phyloP scores from a whole-genome alignment of 2,113 vertebrate genomes.

The Eretmochelys imbricata region DNA sequence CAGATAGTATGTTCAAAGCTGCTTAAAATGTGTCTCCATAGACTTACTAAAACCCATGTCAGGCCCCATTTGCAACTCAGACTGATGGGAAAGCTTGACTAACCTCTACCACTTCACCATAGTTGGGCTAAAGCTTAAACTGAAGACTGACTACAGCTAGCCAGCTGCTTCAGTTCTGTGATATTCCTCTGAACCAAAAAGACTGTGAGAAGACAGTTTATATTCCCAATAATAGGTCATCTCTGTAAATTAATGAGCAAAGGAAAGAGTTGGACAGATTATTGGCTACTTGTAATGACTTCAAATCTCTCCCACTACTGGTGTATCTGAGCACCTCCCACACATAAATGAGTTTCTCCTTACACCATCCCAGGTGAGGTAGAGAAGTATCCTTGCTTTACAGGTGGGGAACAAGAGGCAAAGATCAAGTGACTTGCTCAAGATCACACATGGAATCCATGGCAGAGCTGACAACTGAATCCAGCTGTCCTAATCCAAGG shows the following conservation, averaged over 20 bases:
- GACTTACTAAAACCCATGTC: background rate
- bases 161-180: background rate
- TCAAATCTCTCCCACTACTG: background rate
- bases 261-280: background rate
- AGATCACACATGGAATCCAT: background rate
- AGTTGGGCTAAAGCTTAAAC: background rate
- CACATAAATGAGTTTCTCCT: background rate
- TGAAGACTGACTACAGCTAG: background rate
- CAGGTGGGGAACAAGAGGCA: background rate
- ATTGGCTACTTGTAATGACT: background rate
- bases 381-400: background rate
- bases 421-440: background rate
- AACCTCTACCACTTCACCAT: background rate
- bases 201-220: background rate
- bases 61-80: background rate
- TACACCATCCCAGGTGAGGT: background rate
- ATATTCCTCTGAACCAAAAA: background rate
- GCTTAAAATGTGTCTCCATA: fast-evolving
- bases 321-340: background rate
- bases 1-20: background rate
- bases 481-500: background rate
- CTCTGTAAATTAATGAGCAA: background rate
- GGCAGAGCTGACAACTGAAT: background rate
- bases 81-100: fast-evolving
- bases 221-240: background rate